phyloP scores from a whole-genome alignment of 2,797 vertebrate species.

The Hipposideros larvatus region DNA sequence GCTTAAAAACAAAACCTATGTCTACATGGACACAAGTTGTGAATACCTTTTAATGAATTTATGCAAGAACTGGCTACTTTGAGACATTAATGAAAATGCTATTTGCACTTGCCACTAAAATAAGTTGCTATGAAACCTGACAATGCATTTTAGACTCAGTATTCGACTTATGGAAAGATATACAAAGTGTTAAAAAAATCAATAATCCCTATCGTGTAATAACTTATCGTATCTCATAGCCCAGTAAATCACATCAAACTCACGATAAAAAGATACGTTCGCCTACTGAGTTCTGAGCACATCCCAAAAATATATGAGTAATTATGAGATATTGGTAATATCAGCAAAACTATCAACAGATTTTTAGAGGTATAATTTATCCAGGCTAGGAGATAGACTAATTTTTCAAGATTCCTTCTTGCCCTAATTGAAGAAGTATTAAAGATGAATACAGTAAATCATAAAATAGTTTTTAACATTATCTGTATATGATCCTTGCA shows the following conservation, averaged over 20 bases:
- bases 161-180: conserved; percentile 7
- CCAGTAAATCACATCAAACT: conserved; percentile 31
- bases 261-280: conserved; percentile 21
- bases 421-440: conserved; percentile 28
- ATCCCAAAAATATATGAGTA: neutral
- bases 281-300: neutral
- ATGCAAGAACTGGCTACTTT: conserved; percentile 27
- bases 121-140: neutral
- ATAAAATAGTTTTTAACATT: conserved; percentile 30
- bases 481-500: neutral
- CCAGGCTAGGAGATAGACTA: conserved; percentile 2
- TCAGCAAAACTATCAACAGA: conserved; percentile 17
- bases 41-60: conserved; percentile 22
- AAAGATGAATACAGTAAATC: neutral
- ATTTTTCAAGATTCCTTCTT: conserved; percentile 62
- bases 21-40: neutral
- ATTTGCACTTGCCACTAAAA: neutral
- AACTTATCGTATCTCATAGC: neutral
- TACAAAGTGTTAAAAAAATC: neutral
- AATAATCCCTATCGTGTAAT: conserved; percentile 15
- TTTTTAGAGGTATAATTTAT: conserved; percentile 21
- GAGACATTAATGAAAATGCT: neutral
- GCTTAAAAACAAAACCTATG: conserved; percentile 54
- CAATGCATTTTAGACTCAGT: conserved; percentile 27
- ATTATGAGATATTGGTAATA: conserved; percentile 13